Evolutionary conservation across 2,113 vertebrate species (phyloP).

Genomic region (Sitta europaea): DNA sequence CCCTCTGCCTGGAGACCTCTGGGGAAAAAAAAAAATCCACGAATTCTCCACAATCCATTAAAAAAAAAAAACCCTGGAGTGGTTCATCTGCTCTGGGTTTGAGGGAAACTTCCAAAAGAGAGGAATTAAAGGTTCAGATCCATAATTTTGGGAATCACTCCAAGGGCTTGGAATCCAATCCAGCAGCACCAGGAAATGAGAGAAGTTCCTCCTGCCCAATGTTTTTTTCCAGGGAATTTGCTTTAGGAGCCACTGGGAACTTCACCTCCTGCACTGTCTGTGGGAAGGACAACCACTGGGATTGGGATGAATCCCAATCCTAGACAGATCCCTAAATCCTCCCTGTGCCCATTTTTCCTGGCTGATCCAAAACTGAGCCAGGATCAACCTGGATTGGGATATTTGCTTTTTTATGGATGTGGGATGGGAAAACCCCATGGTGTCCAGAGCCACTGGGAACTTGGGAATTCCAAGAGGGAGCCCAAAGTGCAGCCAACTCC

Average conservation of each 20-base stretch:
- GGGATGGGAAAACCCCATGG: not conserved
- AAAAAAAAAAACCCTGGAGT: not conserved
- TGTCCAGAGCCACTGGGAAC: not conserved
- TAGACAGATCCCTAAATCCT: not conserved
- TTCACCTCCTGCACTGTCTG: no score
- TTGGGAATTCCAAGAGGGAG: not conserved
- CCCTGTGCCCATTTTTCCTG: fast-evolving
- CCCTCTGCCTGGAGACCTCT: not conserved
- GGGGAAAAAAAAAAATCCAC: not conserved
- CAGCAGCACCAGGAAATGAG: not conserved
- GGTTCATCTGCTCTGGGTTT: not conserved
- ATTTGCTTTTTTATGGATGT: not conserved
- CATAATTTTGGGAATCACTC: not conserved
- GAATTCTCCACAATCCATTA: not conserved
- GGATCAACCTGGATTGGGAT: not conserved
- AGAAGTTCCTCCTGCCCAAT: not conserved
- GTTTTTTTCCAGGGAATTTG: not conserved
- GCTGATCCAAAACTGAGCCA: not conserved
- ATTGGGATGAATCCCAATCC: not conserved
- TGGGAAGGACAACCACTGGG: not conserved
- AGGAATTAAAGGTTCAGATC: not conserved
- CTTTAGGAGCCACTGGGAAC: not conserved
- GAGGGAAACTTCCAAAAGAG: not conserved
- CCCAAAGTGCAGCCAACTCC: not conserved
- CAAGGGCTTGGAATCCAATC: not conserved